Evolutionary conservation across 2,113 vertebrate genomes (phyloP), one percentile per base, ranked within the genome.

Genomic region (Zootoca vivipara): DNA sequence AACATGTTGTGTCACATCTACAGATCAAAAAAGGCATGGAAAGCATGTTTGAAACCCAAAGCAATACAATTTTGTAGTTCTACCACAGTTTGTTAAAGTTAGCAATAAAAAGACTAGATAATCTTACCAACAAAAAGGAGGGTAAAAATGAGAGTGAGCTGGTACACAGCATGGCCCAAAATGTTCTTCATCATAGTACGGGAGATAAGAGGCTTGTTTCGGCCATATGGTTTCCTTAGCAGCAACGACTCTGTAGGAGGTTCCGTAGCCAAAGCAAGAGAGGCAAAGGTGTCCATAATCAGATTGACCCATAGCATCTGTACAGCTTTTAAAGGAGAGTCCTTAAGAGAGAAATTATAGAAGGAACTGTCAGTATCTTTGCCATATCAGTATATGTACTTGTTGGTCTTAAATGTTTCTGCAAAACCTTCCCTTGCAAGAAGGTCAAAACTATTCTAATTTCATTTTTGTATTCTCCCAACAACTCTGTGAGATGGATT

Each of bases 151-250:
- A 99, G 97, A 82, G 97, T 92, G 79, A 99, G 99, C 96, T 99
- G 99, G 94, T 98, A 99, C 87, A 99, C 96, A 0, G 97, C 98
- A 0, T 99, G 99, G 91, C 99, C 99, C 88, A 99, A 94, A 90
- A 99, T 99, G 96, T 99, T 99, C 96, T 99, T 99, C 94, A 98
- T 99, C 99, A 99, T 99, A 92, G 99, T 99, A 90, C 98, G 97
- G 22, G 99, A 99, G 94, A 99, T 99, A 64, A 99, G 98, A 0
- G 99, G 97, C 91, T 99, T 99, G 96, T 99, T 99, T 90, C 99
- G 97, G 89, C 99, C 99, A 0, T 99, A 99, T 0, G 99, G 98
- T 95, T 97, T 99, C 89, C 99, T 96, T 93, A 95, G 98, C 46
- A 99, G 95, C 67, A 99, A 96, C 5, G 98, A 96, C 94, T 99